A percentile compares a stretch with the other conserved stretches of the same genome.
Conservation (phyloP, 2,113 vertebrate genomes). For the Rhegmatorhina hoffmannsi region DNA sequence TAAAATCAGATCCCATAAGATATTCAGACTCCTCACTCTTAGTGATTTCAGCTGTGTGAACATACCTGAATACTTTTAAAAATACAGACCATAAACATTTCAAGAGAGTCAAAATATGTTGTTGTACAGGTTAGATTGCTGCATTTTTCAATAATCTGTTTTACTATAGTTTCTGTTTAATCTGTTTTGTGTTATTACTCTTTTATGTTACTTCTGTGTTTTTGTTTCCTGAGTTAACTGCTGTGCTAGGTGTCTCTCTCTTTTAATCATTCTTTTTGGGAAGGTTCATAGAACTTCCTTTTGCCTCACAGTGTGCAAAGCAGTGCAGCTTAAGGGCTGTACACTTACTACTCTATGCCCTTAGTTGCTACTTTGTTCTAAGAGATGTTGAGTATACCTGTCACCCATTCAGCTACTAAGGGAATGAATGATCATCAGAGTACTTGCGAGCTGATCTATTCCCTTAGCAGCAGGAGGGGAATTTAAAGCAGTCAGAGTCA, state of each 20-base stretch:
- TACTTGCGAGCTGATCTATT: not conserved
- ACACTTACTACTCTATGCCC: not conserved
- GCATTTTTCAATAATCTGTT: not conserved
- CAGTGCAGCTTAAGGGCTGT: not conserved
- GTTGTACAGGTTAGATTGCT: not conserved
- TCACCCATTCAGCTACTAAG: not conserved
- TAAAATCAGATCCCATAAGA: not conserved
- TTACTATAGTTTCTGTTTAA: not conserved
- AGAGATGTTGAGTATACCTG: not conserved
- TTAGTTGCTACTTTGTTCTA: not conserved
- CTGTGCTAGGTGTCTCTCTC: not conserved
- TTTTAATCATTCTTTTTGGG: not conserved
- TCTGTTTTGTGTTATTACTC: not conserved
- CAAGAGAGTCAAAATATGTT: not conserved
- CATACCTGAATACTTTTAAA: not conserved
- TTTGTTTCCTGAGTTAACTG: not conserved
- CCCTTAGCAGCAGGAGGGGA: not conserved
- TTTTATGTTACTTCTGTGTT: not conserved
- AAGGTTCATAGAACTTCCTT: not conserved
- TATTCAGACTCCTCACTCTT: not conserved
- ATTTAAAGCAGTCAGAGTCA: not conserved
- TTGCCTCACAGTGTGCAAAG: not conserved
- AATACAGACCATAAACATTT: not conserved
- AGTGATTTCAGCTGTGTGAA: not conserved
- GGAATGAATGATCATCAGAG: not conserved